Conservation (phyloP, 2,113 vertebrate species). For the Dunckerocampus dactyliophorus region DNA sequence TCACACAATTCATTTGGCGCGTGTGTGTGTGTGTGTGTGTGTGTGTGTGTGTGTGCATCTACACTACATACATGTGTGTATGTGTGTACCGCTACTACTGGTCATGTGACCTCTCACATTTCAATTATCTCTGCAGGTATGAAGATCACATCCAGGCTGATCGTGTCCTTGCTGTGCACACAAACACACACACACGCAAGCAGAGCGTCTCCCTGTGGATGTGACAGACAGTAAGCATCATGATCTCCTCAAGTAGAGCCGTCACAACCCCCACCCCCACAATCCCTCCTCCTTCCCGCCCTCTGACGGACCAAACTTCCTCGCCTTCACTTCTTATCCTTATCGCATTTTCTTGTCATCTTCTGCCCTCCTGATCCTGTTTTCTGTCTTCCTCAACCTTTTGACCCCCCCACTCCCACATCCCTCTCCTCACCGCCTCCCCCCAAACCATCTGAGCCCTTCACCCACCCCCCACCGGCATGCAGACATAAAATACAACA, state of each 20-base stretch:
- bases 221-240: slow-evolving; percentile 63
- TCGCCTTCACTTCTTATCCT: neutral
- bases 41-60: no score
- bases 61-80: slow-evolving; percentile 10
- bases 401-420: neutral
- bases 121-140: slow-evolving; percentile 63
- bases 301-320: slow-evolving; percentile 14
- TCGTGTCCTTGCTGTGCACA: slow-evolving; percentile 39
- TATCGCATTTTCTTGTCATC: slow-evolving; percentile 9
- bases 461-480: slow-evolving; percentile 7
- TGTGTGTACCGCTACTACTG: slow-evolving; percentile 4
- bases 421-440: slow-evolving; percentile 10
- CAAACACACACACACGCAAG: slow-evolving; percentile 22
- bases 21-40: no score
- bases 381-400: neutral
- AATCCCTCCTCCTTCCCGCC: slow-evolving; percentile 3
- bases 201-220: slow-evolving; percentile 45
- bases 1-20: no score
- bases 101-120: slow-evolving; percentile 41
- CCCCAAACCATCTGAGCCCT: slow-evolving; percentile 5
- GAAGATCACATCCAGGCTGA: slow-evolving; percentile 40
- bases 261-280: slow-evolving; percentile 22
- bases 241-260: slow-evolving; percentile 49
- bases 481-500: neutral
- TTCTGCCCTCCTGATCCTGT: neutral